Evolutionary conservation across 2,797 vertebrate genomes (phyloP), one percentile per base, ranked within the genome.

Genomic region (Scolopax rusticola): DNA sequence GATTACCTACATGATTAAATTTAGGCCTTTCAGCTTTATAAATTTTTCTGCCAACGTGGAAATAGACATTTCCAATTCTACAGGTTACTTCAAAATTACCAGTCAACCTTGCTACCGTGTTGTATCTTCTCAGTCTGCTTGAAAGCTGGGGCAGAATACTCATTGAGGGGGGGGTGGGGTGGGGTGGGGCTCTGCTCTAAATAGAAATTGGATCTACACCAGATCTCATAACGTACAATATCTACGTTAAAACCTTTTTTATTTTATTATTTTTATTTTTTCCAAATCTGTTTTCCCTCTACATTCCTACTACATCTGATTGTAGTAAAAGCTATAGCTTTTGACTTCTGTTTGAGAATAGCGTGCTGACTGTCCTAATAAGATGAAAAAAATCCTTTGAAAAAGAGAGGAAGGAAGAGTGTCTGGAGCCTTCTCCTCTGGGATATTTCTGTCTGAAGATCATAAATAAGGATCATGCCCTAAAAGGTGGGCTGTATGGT

Each of bases 381-480:
- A 84, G 83, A 93, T 82, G 64, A 91, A 96, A 95, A 95, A 92
- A 81, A 36, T 50, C 59, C n/a, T 96, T 95, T 95, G 77, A 93
- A 91, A 86, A 88, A 70, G 33, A 93, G 75, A 96, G 96, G 96
- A 96, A 97, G 96, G 96, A 97, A 96, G 91, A 93, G 21, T 84
- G 96, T 96, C 94, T 88, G 94, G 63, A 95, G 43, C 45, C 70
- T 95, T 95, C 83, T 96, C 93, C 93, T 88, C 83, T 93, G 87
- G 83, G 96, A 91, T 84, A 89, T 94, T 92, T 94, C 76, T 93
- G 89, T 96, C 89, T 95, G 84, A 91, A 77, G 69, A 91, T 25
- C 13, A 2, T 78, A 94, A 95, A 90, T 90, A 96, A 95, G 63
- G 45, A 90, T 67, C 36, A 17, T 94, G 24, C 56, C 81, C 67